Evolutionary conservation across 1,140 invertebrate species (phyloP), one percentile per base, ranked within the genome.

Genomic region (Holotrichia oblita): DNA sequence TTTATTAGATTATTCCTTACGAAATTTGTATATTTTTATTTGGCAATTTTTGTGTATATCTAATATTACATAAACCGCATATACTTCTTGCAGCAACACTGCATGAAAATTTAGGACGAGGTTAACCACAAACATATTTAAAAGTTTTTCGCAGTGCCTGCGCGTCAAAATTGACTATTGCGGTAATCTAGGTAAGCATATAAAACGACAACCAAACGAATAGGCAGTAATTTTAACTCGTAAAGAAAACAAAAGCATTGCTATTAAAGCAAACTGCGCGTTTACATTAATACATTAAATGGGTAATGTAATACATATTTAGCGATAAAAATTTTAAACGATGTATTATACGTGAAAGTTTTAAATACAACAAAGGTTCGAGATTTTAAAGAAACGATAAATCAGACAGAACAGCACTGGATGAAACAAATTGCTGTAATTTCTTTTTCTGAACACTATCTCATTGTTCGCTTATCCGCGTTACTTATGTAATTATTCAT

Each of bases 401-500:
- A 34, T 34, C 27, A 2, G 27, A 34, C 27, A 2, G 27, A 34
- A 34, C 1, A 34, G 27, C 1, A 34, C 27, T 34, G 27, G 27
- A 34, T 4, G 27, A 2, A 34, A 4, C 27, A 2, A 34, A 34
- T 34, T 34, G 27, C 27, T 34, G 27, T 34, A 34, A 34, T 34
- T 4, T 34, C 4, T 34, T 34, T 34, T 34, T 34, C 27, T 4
- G 27, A 34, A 34, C 27, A 34, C 1, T 34, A 34, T 34, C 27
- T 34, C 27, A 14, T 55, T 55, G 12, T 55, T 17, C 17, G 17
- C n/a, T 55, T 17, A 17, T 55, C 6, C 2, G 14, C n/a, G 48
- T 55, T n/a, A n/a, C 48, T 55, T 55, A 12, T n/a, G 48, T 17
- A 55, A 55, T 55, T 55, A 55, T 55, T 55, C 14, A 55, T 55